Evolutionary conservation across 2,113 vertebrate genomes (phyloP).

Genomic region (Passer montanus): DNA sequence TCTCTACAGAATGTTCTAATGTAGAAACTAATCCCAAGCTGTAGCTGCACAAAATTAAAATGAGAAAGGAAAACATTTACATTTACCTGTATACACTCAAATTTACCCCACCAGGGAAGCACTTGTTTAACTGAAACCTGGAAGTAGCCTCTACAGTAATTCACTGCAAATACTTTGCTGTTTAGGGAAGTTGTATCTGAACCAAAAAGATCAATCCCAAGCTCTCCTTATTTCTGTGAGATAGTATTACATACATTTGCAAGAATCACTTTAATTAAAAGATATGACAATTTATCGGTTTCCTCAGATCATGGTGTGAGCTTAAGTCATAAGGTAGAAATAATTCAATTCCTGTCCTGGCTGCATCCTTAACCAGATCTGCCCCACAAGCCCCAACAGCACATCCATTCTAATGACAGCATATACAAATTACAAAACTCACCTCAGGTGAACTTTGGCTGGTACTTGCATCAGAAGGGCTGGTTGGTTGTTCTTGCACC

Average conservation of each 20-base stretch:
- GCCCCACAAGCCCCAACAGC: neutral
- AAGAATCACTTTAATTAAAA: neutral
- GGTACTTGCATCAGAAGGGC: constrained; percentile 76
- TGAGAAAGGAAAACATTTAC: neutral
- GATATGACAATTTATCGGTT: neutral
- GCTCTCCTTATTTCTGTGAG: neutral
- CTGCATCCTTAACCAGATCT: neutral
- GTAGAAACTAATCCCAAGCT: neutral
- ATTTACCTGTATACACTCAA: neutral
- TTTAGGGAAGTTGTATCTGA: neutral
- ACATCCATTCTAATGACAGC: neutral
- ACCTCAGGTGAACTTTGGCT: constrained; percentile 85
- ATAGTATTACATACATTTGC: neutral
- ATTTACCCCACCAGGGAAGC: neutral
- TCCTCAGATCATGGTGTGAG: neutral
- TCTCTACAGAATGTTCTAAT: neutral
- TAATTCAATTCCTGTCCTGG: neutral
- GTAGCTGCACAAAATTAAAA: neutral
- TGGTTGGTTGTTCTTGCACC: constrained; percentile 74
- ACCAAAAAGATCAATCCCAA: neutral
- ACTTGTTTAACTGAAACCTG: neutral
- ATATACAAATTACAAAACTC: neutral
- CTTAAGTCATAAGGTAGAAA: neutral
- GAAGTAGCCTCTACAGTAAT: neutral
- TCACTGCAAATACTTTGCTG: neutral